Conservation (phyloP, 2,888 invertebrate genomes). For the Lathronympha strigana region DNA sequence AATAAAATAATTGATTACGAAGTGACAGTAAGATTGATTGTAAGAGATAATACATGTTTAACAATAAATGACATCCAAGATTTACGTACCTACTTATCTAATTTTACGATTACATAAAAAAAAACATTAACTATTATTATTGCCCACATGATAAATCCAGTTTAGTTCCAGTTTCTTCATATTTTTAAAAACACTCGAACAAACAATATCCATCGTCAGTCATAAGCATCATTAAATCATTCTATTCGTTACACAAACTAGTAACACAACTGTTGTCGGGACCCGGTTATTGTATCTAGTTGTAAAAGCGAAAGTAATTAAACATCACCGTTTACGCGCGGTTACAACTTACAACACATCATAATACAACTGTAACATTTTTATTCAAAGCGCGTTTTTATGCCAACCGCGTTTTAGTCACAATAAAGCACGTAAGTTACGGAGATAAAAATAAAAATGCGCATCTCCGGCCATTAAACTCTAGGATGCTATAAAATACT, state of each 20-base stretch:
- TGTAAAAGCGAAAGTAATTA: slow-evolving; percentile 31
- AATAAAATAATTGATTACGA: too few relatives aligned
- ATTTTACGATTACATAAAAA: too few relatives aligned
- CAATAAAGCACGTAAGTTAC: slow-evolving; percentile 40
- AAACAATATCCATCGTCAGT: too few relatives aligned
- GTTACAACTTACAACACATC: background rate
- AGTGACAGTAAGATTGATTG: too few relatives aligned
- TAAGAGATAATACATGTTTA: too few relatives aligned
- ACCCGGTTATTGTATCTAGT: slow-evolving; percentile 1
- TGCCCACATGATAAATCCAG: too few relatives aligned
- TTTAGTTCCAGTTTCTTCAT: too few relatives aligned
- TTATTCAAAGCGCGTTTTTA: slow-evolving; percentile 28
- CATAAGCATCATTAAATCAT: background rate
- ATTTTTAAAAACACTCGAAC: too few relatives aligned
- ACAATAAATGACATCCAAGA: too few relatives aligned
- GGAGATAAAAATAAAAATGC: slow-evolving; percentile 50
- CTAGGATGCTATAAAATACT: slow-evolving; percentile 49
- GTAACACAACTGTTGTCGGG: background rate
- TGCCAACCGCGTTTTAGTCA: slow-evolving; percentile 39
- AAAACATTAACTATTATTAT: too few relatives aligned
- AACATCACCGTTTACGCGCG: slow-evolving; percentile 9
- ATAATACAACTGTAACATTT: slow-evolving; percentile 27
- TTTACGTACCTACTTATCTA: too few relatives aligned
- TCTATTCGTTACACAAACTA: background rate
- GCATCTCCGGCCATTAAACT: slow-evolving; percentile 49